Evolutionary conservation across 2,888 invertebrate species (phyloP).

Genomic region (Limenitis camilla): DNA sequence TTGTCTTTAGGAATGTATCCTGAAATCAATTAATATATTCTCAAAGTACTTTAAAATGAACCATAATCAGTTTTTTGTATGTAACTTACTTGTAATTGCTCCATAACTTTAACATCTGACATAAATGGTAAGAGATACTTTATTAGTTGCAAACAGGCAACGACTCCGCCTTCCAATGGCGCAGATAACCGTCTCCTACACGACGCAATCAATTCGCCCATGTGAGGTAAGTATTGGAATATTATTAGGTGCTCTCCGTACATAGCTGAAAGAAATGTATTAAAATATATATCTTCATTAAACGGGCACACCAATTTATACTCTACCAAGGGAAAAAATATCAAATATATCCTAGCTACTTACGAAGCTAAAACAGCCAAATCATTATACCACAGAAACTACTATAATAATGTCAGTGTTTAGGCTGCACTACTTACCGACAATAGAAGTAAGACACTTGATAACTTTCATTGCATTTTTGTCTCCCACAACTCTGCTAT

Average conservation of each 20-base stretch:
- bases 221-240: constrained; percentile 91
- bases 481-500: constrained; percentile 83
- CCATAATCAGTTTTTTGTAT: not conserved
- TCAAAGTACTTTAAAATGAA: not conserved
- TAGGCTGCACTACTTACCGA: constrained; percentile 71
- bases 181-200: constrained; percentile 86
- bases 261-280: constrained; percentile 71
- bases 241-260: constrained; percentile 92
- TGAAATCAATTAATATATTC: constrained; percentile 44
- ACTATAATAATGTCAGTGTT: not conserved
- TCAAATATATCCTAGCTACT: not conserved
- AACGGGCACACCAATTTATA: too few species aligned
- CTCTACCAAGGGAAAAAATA: too few species aligned
- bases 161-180: constrained; percentile 90
- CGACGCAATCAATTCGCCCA: constrained; percentile 87
- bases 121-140: constrained; percentile 87
- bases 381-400: not conserved
- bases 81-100: constrained; percentile 82
- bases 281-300: not conserved
- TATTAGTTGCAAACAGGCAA: constrained; percentile 87
- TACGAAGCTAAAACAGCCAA: not conserved
- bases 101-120: constrained; percentile 89
- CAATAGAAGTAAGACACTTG: constrained; percentile 90
- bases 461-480: constrained; percentile 89
- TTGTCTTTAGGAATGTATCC: constrained; percentile 89